A percentile compares a stretch with the other conserved stretches of the same genome.
Evolutionary conservation across 1,140 invertebrate species (phyloP).

Genomic region (Anastrepha ludens): DNA sequence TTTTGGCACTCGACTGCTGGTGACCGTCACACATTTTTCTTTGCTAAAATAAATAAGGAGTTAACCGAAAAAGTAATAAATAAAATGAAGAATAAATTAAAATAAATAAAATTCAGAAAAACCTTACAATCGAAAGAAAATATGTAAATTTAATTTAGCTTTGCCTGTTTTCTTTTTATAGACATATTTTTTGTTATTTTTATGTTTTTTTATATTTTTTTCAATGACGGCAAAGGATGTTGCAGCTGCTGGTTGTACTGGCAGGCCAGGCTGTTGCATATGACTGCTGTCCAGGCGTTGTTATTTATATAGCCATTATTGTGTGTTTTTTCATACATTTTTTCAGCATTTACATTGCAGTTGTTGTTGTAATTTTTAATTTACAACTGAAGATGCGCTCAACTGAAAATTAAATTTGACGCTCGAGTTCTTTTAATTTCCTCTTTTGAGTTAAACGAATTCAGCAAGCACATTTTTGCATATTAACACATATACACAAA

Average conservation of each 20-base stretch:
- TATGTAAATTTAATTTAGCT: constrained; percentile 31
- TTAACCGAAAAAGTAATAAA: background rate
- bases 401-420: constrained; percentile 53
- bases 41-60: background rate
- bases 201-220: background rate
- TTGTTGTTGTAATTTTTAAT: constrained; percentile 49
- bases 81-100: background rate
- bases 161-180: background rate
- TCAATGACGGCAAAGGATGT: background rate
- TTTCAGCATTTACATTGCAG: background rate
- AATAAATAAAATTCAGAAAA: constrained; percentile 1
- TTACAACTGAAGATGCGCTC: constrained; percentile 51
- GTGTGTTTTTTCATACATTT: constrained; percentile 3
- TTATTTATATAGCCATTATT: constrained; percentile 31
- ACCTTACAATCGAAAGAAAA: constrained; percentile 20
- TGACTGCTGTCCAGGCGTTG: constrained; percentile 25
- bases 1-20: background rate
- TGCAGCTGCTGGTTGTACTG: constrained; percentile 28
- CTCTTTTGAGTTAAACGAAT: constrained; percentile 50
- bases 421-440: constrained; percentile 53
- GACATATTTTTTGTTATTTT: background rate
- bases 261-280: background rate
- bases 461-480: constrained; percentile 34
- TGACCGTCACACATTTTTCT: background rate
- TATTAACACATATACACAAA: constrained; percentile 3